Conservation (phyloP, 23 tunicate species). For the Diplosoma virens region DNA sequence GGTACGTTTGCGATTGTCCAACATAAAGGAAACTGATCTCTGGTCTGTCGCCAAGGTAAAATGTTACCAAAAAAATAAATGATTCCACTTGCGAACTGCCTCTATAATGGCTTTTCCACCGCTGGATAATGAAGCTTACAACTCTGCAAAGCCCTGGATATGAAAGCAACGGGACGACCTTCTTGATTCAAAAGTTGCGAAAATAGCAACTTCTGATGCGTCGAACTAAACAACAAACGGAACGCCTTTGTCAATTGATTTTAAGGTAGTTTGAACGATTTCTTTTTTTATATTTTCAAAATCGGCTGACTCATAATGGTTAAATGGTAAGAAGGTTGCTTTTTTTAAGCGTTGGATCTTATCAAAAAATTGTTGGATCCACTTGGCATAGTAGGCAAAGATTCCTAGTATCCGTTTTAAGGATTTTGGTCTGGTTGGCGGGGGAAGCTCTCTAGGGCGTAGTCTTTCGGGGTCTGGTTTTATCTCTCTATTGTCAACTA, state of each 20-base stretch:
- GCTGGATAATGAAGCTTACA: slow-evolving; percentile 22
- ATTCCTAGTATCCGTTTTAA: no score
- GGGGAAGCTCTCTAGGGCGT: no score
- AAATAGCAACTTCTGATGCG: slow-evolving; percentile 26
- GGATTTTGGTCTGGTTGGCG: no score
- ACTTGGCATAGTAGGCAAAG: no score
- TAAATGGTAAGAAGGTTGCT: no score
- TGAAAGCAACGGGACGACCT: slow-evolving; percentile 42
- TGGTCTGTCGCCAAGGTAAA: slow-evolving; percentile 38
- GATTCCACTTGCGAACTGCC: slow-evolving; percentile 41
- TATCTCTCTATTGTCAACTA: no score
- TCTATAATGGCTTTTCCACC: slow-evolving; percentile 52
- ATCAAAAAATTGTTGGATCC: no score
- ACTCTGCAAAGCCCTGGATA: not conserved
- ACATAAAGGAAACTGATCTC: slow-evolving; percentile 38
- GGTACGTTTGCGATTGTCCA: slow-evolving; percentile 3
- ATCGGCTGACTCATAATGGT: no score
- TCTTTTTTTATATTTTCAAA: no score
- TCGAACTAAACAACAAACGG: slow-evolving; percentile 37
- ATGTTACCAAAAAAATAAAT: not conserved
- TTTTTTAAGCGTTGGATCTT: no score
- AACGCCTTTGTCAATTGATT: slow-evolving; percentile 3
- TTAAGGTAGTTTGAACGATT: not conserved
- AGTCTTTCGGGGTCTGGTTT: no score
- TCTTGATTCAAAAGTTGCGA: slow-evolving; percentile 22